phyloP scores from a whole-genome alignment of 2,113 vertebrate genomes.

The Paratilapia polleni region DNA sequence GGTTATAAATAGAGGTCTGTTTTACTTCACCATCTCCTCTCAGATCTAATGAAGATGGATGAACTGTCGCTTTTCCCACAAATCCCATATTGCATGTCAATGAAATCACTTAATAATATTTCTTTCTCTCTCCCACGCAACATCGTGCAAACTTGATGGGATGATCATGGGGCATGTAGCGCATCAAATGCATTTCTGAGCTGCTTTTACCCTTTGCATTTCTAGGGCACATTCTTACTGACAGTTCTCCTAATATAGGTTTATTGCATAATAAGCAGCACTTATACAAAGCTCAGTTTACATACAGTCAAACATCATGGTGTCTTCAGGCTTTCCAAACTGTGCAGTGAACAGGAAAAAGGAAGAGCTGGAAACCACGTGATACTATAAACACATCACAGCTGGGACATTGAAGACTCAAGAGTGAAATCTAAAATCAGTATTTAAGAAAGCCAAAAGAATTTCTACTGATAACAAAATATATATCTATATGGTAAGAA shows the following conservation, averaged over 20 bases:
- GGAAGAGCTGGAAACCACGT: not conserved
- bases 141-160: conserved; percentile 69
- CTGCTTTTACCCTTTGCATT: conserved; percentile 52
- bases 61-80: conserved; percentile 47
- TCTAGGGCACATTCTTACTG: conserved; percentile 44
- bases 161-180: conserved; percentile 68
- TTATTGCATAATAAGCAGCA: conserved; percentile 43
- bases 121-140: conserved; percentile 35
- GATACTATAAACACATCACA: not conserved
- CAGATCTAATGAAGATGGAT: conserved; percentile 70
- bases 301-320: not conserved
- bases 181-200: conserved; percentile 69
- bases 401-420: not conserved
- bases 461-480: not conserved
- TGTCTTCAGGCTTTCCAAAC: conserved; percentile 23
- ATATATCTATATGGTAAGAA: no score
- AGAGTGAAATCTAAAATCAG: not conserved
- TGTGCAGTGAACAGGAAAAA: not conserved
- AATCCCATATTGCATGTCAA: conserved; percentile 73
- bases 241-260: conserved; percentile 28
- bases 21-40: conserved; percentile 41
- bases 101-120: conserved; percentile 68
- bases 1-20: conserved; percentile 67
- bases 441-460: not conserved
- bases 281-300: conserved; percentile 28